These are phyloP conservation scores for Drosophila serrata DNA, from an alignment of 1,140 invertebrate species.

Conservation along the genomic window DNA sequence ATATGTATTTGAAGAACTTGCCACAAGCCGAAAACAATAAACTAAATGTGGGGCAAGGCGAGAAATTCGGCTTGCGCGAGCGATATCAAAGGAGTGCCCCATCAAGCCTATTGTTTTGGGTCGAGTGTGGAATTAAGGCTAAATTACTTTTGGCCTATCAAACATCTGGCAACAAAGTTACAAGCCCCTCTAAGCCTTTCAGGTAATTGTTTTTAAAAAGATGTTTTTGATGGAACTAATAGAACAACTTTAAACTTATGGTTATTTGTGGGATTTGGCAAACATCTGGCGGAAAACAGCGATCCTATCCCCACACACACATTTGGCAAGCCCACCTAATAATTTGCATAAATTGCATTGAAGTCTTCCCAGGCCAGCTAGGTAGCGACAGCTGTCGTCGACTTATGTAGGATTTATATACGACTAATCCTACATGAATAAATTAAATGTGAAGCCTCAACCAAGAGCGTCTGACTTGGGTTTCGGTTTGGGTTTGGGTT, in stretches of 20 bases:
- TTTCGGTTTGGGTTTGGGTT: constrained; percentile 28
- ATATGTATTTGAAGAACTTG: constrained; percentile 44
- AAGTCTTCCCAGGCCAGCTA: constrained; percentile 37
- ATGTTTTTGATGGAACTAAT: constrained; percentile 8
- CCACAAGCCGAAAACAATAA: constrained; percentile 43
- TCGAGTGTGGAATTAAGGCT: constrained; percentile 3
- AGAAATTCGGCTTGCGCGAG: constrained; percentile 11
- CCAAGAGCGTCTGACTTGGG: constrained; percentile 24
- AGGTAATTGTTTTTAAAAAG: constrained; percentile 6
- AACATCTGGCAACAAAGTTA: constrained; percentile 1
- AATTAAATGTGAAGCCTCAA: constrained; percentile 57
- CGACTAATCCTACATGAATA: constrained; percentile 64
- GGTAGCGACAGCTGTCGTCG: constrained; percentile 56
- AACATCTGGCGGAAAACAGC: constrained; percentile 21
- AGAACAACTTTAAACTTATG: constrained; percentile 11
- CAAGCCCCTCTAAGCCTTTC: neutral
- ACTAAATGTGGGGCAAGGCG: constrained; percentile 51
- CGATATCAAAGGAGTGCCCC: constrained; percentile 20
- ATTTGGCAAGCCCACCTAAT: constrained; percentile 31
- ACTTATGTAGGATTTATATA: constrained; percentile 34
- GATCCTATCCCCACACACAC: constrained; percentile 7
- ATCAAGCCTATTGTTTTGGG: constrained; percentile 10
- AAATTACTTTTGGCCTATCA: constrained; percentile 12
- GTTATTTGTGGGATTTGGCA: neutral
- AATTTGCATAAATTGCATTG: constrained; percentile 47